Percentiles rank a stretch among this genome's conserved stretches.
Conservation (phyloP, 1,140 invertebrate genomes). For the Callitettix versicolor region DNA sequence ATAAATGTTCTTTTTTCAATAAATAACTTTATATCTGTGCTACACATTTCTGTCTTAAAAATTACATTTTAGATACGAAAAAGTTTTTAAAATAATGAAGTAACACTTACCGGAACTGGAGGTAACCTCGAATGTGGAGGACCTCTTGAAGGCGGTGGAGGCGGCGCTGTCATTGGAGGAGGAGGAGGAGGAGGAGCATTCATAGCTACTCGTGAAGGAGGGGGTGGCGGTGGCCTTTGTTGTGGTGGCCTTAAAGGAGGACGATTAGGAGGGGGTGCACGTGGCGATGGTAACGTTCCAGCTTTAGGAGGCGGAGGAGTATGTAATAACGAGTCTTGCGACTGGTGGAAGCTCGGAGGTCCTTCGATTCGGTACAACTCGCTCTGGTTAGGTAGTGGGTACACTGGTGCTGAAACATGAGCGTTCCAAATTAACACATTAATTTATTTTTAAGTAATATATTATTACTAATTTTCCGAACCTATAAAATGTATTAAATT, state of each 20-base stretch:
- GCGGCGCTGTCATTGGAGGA: constrained; percentile 30
- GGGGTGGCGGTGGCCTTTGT: constrained; percentile 36
- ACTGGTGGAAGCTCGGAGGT: constrained; percentile 38
- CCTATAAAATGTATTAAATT: no score
- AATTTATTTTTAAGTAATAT: neutral
- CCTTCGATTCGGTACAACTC: constrained; percentile 19
- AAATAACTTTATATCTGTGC: no score
- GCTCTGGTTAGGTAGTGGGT: constrained; percentile 3
- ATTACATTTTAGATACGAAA: no score
- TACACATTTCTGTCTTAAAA: no score
- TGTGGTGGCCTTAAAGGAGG: constrained; percentile 33
- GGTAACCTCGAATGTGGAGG: constrained; percentile 34
- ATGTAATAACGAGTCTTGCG: constrained; percentile 36
- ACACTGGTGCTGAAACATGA: neutral
- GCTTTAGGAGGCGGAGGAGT: constrained; percentile 23
- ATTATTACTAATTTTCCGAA: neutral
- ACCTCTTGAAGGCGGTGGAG: constrained; percentile 26
- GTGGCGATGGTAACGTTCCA: constrained; percentile 4
- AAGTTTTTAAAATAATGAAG: constrained; percentile 27
- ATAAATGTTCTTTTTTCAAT: no score
- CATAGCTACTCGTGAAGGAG: constrained; percentile 27
- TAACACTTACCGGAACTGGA: constrained; percentile 28
- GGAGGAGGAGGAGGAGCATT: constrained; percentile 29
- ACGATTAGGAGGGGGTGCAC: constrained; percentile 29
- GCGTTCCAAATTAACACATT: no score